Evolutionary conservation across 2,797 vertebrate species (phyloP).

Genomic region (Cirrhinus mrigala): DNA sequence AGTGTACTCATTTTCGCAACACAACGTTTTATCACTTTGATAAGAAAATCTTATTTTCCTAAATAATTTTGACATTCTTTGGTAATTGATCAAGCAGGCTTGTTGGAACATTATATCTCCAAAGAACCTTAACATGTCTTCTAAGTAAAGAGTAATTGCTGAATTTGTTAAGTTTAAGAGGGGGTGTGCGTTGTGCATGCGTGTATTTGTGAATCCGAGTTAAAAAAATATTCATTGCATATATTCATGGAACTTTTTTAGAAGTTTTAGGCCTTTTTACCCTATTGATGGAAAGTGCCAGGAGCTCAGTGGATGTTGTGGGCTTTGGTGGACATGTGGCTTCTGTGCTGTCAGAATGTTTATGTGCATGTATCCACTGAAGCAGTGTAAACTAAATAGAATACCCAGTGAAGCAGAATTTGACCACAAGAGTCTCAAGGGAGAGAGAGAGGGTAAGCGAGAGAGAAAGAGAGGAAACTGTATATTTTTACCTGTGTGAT

Average conservation of each 20-base stretch:
- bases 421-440: slow-evolving; percentile 12
- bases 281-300: not conserved
- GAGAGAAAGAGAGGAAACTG: not conserved
- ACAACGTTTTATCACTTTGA: too few relatives aligned
- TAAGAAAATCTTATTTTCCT: too few relatives aligned
- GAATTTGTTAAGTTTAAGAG: too few relatives aligned
- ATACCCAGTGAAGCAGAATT: slow-evolving; percentile 25
- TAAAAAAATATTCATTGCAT: not conserved
- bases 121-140: too few relatives aligned
- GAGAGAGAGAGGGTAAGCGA: not conserved
- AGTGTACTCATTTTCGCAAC: too few relatives aligned
- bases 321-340: slow-evolving; percentile 16
- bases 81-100: too few relatives aligned
- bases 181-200: too few relatives aligned
- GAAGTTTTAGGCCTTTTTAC: not conserved
- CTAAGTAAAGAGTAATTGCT: too few relatives aligned
- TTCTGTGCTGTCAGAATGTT: not conserved
- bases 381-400: slow-evolving; percentile 4
- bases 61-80: too few relatives aligned
- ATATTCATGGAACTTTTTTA: too few relatives aligned
- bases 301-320: not conserved
- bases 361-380: not conserved
- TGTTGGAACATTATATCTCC: too few relatives aligned
- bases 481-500: slow-evolving; percentile 7
- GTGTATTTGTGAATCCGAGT: not conserved